Evolutionary conservation across 1,140 invertebrate genomes (phyloP), one percentile per base, ranked within the genome.

Genomic region (Tenebrio molitor): DNA sequence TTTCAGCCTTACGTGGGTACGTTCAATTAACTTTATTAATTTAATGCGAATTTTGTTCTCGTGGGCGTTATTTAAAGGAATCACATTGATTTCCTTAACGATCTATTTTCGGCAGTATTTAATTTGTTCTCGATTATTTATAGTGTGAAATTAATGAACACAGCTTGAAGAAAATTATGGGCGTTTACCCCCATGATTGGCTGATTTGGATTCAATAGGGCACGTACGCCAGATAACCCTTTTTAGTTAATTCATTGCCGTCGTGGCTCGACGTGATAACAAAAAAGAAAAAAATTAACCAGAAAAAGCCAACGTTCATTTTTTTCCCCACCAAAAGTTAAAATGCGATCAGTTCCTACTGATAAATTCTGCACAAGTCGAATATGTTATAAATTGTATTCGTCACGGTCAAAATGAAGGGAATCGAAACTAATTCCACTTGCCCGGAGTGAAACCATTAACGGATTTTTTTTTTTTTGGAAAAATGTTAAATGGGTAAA

Each of bases 171-270:
- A 21, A 58, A 58, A 58, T 14, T 29, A 29, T 58, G 23, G 15
- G 17, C 2, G 36, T 39, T 33, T 7, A 39, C 36, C 42, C 23
- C 23, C 50, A 58, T 29, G 50, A 34, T 14, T 29, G n/a, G 10
- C 50, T 29, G 50, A 58, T 58, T 58, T 34, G 23, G 23, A 33
- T 58, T 58, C 50, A 58, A 58, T 50, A 23, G 17, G 23, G 17
- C 50, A 58, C 23, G 50, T 29, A 15, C n/a, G 10, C 23, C 12
- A 46, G 50, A 58, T 58, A 29, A 58, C 50, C 10, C 44, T 17
- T 50, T 23, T 50, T 50, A 50, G 44, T 50, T 23, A 50, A 21
- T 50, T 50, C 17, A 50, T 46, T 17, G 44, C 44, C 44, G 44
- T 19, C 44, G 15, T 16, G 23, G 44, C 23, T 50, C 44, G 17